Conservation (phyloP, 2,888 invertebrate species). For the Oscheius sp. region DNA sequence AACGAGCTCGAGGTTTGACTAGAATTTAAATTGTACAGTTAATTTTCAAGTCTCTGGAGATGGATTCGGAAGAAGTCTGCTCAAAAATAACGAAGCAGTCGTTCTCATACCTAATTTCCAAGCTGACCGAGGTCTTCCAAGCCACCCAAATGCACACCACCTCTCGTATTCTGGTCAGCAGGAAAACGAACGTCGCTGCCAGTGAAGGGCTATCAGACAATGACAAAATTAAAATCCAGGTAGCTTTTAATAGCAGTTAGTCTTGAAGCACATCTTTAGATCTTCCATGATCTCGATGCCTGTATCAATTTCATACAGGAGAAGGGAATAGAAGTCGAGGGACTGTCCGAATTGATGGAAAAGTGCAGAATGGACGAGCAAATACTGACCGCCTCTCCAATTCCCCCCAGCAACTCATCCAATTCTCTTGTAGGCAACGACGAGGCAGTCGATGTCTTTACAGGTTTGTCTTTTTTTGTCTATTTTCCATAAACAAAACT, state of each 20-base stretch:
- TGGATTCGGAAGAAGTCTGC: slow-evolving; percentile 36
- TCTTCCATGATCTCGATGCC: slow-evolving; percentile 23
- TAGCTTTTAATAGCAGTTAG: slow-evolving; percentile 23
- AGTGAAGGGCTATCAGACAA: slow-evolving; percentile 63
- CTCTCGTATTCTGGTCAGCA: slow-evolving; percentile 25
- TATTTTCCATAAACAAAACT: neutral
- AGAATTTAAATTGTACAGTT: neutral
- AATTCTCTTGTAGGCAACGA: neutral
- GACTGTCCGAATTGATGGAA: slow-evolving; percentile 1
- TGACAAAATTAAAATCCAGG: slow-evolving; percentile 67
- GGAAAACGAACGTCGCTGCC: slow-evolving; percentile 32
- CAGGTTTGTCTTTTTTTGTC: neutral
- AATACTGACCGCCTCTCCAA: neutral
- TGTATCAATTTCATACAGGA: neutral
- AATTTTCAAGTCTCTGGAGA: slow-evolving; percentile 27
- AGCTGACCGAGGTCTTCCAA: slow-evolving; percentile 55
- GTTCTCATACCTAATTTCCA: slow-evolving; percentile 38
- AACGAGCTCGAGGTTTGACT: slow-evolving; percentile 39
- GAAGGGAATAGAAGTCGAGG: neutral
- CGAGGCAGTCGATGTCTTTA: neutral
- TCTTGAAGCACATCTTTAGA: neutral
- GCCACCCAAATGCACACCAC: slow-evolving; percentile 69
- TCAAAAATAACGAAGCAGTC: slow-evolving; percentile 22
- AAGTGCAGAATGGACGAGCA: slow-evolving; percentile 9
- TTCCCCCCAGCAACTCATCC: neutral